Conservation (phyloP, 2,888 invertebrate genomes). For the Zaprionus obscuricornis region DNA sequence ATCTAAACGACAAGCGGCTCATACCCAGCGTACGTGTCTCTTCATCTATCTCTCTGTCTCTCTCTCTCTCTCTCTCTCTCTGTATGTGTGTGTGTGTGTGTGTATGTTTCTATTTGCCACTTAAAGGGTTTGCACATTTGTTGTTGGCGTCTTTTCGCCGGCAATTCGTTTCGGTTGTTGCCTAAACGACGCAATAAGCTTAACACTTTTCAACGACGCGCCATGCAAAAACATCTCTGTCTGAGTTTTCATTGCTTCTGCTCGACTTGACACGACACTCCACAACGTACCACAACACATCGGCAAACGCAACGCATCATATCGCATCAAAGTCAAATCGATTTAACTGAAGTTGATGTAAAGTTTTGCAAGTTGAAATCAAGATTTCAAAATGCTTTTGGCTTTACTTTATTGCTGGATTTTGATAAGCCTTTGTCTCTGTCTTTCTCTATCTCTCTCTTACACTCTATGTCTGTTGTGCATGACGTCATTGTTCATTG, state of each 20-base stretch:
- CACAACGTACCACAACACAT: too few relatives aligned
- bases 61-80: conserved; percentile 9
- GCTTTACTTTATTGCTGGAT: conserved; percentile 48
- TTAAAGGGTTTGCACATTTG: conserved; percentile 60
- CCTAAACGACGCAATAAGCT: conserved; percentile 76
- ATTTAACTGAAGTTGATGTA: conserved; percentile 4
- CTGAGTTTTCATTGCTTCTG: conserved; percentile 70
- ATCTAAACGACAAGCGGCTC: conserved; percentile 55
- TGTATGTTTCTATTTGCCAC: conserved; percentile 46
- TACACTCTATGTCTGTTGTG: conserved; percentile 7
- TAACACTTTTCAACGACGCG: conserved; percentile 55
- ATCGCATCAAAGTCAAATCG: conserved; percentile 45
- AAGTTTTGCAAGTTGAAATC: too few relatives aligned
- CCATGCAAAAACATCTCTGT: conserved; percentile 20
- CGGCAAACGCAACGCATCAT: too few relatives aligned
- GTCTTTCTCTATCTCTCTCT: conserved; percentile 13
- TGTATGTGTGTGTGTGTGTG: conserved; percentile 20
- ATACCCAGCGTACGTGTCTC: too few relatives aligned
- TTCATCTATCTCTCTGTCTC: background rate
- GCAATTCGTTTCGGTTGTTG: conserved; percentile 72
- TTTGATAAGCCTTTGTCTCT: conserved; percentile 59
- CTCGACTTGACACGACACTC: too few relatives aligned
- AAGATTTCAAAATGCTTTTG: too few relatives aligned
- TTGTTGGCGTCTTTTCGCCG: conserved; percentile 48
- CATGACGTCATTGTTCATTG: conserved; percentile 73